A percentile compares a stretch with the other conserved stretches of the same genome.
These are phyloP conservation scores for Mesorhabditis sp. DNA, from an alignment of 2,888 invertebrate species.

Conservation along the genomic window DNA sequence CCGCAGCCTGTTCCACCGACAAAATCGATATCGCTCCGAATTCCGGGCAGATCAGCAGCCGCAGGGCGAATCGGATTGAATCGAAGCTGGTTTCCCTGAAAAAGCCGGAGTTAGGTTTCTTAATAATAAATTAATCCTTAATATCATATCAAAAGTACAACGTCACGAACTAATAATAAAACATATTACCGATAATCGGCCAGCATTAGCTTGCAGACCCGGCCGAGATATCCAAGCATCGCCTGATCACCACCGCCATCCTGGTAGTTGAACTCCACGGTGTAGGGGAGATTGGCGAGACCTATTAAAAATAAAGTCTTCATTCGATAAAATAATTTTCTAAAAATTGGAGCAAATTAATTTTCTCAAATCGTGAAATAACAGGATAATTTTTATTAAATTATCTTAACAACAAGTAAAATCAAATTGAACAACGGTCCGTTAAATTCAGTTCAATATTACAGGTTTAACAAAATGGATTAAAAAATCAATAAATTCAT, in stretches of 20 bases:
- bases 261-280: not conserved
- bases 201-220: not conserved
- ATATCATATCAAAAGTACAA: too few relatives aligned
- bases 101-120: not conserved
- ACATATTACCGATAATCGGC: not conserved
- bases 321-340: too few relatives aligned
- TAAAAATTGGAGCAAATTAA: too few relatives aligned
- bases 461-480: too few relatives aligned
- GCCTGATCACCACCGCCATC: not conserved
- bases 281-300: not conserved
- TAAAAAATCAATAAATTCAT: too few relatives aligned
- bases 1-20: not conserved
- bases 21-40: not conserved
- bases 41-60: not conserved
- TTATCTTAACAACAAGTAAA: too few relatives aligned
- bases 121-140: not conserved
- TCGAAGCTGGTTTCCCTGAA: constrained; percentile 3
- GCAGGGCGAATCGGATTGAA: not conserved
- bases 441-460: too few relatives aligned
- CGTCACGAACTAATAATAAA: too few relatives aligned
- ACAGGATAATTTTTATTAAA: too few relatives aligned
- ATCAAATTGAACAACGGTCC: too few relatives aligned
- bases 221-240: not conserved
- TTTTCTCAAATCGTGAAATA: too few relatives aligned
- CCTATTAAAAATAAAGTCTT: too few relatives aligned